Evolutionary conservation across 1,140 invertebrate genomes (phyloP).

Genomic region (Saxidomus purpurata): DNA sequence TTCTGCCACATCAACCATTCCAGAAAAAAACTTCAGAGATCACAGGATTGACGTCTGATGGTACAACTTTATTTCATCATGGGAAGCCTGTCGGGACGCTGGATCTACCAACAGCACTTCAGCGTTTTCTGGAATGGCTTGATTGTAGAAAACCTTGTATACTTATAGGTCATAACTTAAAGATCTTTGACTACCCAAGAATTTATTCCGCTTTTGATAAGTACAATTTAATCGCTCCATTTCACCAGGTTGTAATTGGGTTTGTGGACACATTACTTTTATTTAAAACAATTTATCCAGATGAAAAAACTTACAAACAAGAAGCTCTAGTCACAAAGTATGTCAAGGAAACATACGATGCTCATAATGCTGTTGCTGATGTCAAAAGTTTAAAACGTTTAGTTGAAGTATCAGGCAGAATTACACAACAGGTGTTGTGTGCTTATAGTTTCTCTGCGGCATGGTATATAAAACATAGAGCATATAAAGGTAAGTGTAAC

Average conservation of each 20-base stretch:
- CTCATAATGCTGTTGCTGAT: constrained; percentile 19
- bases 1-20: background rate
- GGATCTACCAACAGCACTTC: background rate
- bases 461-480: background rate
- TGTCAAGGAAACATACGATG: background rate
- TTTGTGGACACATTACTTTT: background rate
- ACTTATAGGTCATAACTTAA: constrained; percentile 28
- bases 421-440: background rate
- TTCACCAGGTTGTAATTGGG: background rate
- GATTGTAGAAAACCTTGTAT: background rate
- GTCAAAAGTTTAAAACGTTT: background rate
- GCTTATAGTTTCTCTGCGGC: background rate
- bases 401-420: background rate
- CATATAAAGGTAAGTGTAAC: too few species aligned
- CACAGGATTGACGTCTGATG: background rate
- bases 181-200: constrained; percentile 3
- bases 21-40: background rate
- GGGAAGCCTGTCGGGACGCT: background rate
- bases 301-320: background rate
- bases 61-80: background rate
- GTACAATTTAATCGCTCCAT: background rate
- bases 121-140: background rate
- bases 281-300: background rate
- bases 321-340: background rate
- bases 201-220: background rate